These are phyloP conservation scores for Papilio dardanus DNA, from an alignment of 1,140 invertebrate species.

Conservation along the genomic window DNA sequence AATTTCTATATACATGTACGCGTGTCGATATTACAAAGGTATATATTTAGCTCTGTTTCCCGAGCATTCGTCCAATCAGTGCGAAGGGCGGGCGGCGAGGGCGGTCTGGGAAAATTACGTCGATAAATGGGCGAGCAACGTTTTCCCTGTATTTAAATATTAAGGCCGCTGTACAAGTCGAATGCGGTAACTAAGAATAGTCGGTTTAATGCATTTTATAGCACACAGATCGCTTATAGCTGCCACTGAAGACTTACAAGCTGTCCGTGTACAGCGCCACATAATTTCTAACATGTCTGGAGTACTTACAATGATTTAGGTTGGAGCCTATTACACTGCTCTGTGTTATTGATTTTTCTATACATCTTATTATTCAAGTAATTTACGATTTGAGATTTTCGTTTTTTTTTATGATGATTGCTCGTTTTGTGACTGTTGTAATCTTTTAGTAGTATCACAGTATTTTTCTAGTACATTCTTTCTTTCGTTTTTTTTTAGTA, in stretches of 20 bases:
- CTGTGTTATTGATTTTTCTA: neutral
- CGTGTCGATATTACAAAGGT: slow-evolving; percentile 20
- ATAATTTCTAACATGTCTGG: neutral
- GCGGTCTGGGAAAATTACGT: slow-evolving; percentile 49
- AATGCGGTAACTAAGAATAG: neutral
- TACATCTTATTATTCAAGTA: no score
- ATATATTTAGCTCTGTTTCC: slow-evolving; percentile 43
- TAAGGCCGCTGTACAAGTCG: neutral
- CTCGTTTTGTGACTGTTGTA: no score
- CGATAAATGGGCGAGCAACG: slow-evolving; percentile 55
- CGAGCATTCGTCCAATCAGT: slow-evolving; percentile 50
- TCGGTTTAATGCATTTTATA: neutral
- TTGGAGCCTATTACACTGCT: neutral
- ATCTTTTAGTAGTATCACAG: no score
- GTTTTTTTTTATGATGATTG: no score
- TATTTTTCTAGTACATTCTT: neutral
- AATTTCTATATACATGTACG: slow-evolving; percentile 3
- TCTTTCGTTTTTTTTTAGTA: neutral
- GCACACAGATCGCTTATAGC: neutral
- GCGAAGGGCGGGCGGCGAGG: slow-evolving; percentile 50
- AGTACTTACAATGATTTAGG: slow-evolving; percentile 4
- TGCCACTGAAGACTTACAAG: no score
- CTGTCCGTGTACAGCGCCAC: neutral
- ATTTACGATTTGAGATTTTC: no score
- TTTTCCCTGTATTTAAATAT: slow-evolving; percentile 28